phyloP scores from a whole-genome alignment of 1,140 invertebrate species.

The Drosophila paulistorum region DNA sequence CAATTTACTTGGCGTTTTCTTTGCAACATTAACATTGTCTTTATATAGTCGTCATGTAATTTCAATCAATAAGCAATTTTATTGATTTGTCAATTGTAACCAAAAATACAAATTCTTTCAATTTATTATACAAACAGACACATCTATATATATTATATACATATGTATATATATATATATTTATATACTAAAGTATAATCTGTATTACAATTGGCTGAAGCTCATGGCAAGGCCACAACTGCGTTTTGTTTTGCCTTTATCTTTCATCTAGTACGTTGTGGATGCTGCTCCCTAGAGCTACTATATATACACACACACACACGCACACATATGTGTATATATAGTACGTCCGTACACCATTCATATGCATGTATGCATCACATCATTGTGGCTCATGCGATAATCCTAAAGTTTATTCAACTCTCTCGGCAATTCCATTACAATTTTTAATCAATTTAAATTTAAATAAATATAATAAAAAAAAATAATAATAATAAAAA shows the following conservation, averaged over 20 bases:
- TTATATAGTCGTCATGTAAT: neutral
- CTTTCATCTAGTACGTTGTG: neutral
- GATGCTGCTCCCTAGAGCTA: neutral
- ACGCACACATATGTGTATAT: neutral
- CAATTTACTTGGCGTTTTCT: no score
- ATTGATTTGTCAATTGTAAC: slow-evolving; percentile 8
- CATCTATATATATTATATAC: neutral
- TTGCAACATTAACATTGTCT: neutral
- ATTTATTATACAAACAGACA: neutral
- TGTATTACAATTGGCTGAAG: neutral
- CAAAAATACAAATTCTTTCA: slow-evolving; percentile 5
- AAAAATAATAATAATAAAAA: neutral
- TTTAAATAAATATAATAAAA: neutral
- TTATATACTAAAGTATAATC: neutral
- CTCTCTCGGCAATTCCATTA: slow-evolving; percentile 7
- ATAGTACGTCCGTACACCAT: neutral
- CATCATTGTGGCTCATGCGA: neutral
- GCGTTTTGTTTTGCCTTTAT: slow-evolving; percentile 1
- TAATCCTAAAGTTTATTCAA: neutral
- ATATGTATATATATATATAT: neutral
- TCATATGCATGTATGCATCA: neutral
- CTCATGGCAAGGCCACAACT: neutral
- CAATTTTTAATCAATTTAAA: slow-evolving; percentile 7
- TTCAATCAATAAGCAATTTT: slow-evolving; percentile 24
- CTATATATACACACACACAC: neutral